Evolutionary conservation across 2,113 vertebrate genomes (phyloP).

Genomic region (Plotosus lineatus): DNA sequence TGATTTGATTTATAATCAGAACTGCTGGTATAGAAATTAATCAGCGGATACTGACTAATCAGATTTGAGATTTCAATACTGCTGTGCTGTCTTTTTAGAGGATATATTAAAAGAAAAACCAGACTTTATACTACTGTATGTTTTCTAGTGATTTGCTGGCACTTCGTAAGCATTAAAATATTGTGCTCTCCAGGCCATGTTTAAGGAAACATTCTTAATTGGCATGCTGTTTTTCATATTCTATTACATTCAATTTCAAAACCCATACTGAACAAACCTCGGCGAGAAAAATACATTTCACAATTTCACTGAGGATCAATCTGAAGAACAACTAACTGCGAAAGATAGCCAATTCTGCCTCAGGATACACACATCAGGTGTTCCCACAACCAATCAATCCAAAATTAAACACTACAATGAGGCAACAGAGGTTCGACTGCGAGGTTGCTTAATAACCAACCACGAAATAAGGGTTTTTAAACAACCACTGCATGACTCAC

Average conservation of each 20-base stretch:
- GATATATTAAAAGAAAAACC: not conserved
- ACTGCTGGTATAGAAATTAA: not conserved
- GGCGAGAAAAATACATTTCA: not conserved
- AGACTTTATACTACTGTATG: not conserved
- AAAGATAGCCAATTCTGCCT: not conserved
- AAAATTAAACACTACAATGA: not conserved
- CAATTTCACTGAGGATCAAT: not conserved
- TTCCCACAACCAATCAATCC: not conserved
- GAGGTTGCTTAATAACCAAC: not conserved
- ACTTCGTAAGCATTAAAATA: not conserved
- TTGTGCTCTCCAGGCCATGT: not conserved
- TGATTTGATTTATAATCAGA: not conserved
- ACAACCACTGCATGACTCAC: slow-evolving; percentile 26
- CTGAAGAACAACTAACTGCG: not conserved
- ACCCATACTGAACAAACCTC: not conserved
- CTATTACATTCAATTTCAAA: not conserved
- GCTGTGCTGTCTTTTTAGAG: not conserved
- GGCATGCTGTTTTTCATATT: not conserved
- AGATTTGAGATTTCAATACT: not conserved
- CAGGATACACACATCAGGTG: not conserved
- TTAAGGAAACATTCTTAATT: not conserved
- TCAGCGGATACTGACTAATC: not conserved
- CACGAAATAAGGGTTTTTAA: slow-evolving; percentile 14
- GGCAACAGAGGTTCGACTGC: not conserved
- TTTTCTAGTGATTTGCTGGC: not conserved